These are phyloP conservation scores for Horisme vitalbata DNA, from an alignment of 2,888 invertebrate genomes.

Conservation along the genomic window DNA sequence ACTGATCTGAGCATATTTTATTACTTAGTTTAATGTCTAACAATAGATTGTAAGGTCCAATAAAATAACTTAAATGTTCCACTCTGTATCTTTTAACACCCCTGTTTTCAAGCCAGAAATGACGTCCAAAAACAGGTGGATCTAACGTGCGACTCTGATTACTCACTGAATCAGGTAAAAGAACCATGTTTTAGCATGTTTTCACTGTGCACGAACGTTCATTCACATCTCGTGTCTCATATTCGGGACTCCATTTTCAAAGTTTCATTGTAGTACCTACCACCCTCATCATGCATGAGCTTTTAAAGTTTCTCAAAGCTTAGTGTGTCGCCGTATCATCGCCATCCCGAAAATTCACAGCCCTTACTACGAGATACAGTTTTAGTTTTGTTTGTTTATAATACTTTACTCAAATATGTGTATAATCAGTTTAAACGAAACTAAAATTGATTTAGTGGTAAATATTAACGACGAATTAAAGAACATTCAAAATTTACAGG, in stretches of 20 bases:
- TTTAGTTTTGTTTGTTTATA: background rate
- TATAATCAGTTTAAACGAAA: no score
- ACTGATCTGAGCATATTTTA: no score
- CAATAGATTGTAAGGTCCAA: background rate
- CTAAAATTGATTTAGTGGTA: background rate
- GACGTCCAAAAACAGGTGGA: conserved; percentile 16
- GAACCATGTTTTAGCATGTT: conserved; percentile 42
- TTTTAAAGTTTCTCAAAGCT: conserved; percentile 19
- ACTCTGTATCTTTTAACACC: conserved; percentile 13
- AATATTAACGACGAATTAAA: background rate
- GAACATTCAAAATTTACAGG: conserved; percentile 46
- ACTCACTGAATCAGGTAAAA: conserved; percentile 47
- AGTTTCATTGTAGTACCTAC: conserved; percentile 13
- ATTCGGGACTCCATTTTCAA: conserved; percentile 35
- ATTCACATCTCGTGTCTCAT: conserved; percentile 33
- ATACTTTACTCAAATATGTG: no score
- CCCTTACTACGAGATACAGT: background rate
- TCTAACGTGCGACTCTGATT: conserved; percentile 32
- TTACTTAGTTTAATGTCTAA: background rate
- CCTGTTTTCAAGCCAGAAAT: conserved; percentile 7
- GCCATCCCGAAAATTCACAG: conserved; percentile 3
- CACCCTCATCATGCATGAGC: conserved; percentile 22
- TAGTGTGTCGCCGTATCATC: conserved; percentile 14
- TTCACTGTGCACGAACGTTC: conserved; percentile 39
- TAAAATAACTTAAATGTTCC: conserved; percentile 7